Conservation (phyloP, 2,888 invertebrate genomes). For the Macrosoma leucophasiata region DNA sequence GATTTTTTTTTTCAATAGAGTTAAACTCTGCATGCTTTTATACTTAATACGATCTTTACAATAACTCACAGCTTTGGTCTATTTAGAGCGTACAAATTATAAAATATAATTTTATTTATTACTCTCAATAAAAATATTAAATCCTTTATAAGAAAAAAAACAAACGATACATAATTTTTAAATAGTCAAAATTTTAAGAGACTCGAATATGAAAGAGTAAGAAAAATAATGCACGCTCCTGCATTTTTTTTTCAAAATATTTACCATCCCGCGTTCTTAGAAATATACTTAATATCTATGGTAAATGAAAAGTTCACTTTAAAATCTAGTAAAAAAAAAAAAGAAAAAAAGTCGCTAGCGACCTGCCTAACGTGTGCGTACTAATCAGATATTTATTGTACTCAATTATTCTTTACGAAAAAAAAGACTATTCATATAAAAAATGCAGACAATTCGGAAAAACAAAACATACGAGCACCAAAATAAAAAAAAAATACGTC, state of each 20-base stretch:
- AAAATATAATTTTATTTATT: constrained; percentile 37
- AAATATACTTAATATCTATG: constrained; percentile 35
- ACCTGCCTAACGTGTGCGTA: too few species aligned
- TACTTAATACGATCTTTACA: constrained; percentile 51
- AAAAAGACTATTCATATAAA: too few species aligned
- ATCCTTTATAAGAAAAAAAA: constrained; percentile 26
- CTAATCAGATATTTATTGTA: too few species aligned
- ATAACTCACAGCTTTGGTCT: constrained; percentile 72
- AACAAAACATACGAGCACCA: constrained; percentile 27
- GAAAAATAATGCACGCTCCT: constrained; percentile 40
- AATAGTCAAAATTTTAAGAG: constrained; percentile 12
- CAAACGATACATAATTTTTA: constrained; percentile 15
- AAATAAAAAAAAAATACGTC: constrained; percentile 9
- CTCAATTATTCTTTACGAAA: too few species aligned
- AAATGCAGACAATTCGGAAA: constrained; percentile 36
- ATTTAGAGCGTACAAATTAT: constrained; percentile 50
- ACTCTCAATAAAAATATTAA: constrained; percentile 28
- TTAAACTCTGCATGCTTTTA: constrained; percentile 2
- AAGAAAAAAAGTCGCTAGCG: too few species aligned
- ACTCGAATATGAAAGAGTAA: constrained; percentile 13
- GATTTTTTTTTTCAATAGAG: constrained; percentile 1
- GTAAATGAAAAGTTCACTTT: constrained; percentile 45
- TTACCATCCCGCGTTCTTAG: constrained; percentile 41
- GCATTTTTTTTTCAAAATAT: constrained; percentile 30
- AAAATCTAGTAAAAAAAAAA: too few species aligned